phyloP scores from a whole-genome alignment of 2,113 vertebrate genomes.

The Halcyon senegalensis region DNA sequence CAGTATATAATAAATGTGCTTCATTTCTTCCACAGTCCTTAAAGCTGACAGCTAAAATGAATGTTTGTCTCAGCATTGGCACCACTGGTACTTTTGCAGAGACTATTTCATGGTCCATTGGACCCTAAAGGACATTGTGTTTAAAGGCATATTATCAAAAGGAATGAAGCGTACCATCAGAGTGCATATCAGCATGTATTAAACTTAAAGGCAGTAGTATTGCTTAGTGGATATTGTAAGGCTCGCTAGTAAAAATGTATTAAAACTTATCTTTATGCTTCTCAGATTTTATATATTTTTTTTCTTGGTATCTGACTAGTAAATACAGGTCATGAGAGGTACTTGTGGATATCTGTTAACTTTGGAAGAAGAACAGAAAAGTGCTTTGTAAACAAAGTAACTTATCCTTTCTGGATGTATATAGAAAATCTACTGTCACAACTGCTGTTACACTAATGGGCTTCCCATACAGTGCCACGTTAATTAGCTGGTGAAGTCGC shows the following conservation, averaged over 20 bases:
- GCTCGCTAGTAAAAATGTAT: constrained; percentile 1
- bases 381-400: neutral
- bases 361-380: neutral
- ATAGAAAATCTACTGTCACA: neutral
- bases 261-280: constrained; percentile 7
- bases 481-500: neutral
- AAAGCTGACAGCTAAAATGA: constrained; percentile 78
- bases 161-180: constrained; percentile 53
- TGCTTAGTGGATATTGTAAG: constrained; percentile 12
- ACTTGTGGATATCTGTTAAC: neutral
- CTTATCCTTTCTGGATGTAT: neutral
- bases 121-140: constrained; percentile 84
- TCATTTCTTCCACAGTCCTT: constrained; percentile 77
- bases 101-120: constrained; percentile 84
- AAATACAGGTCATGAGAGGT: constrained; percentile 8
- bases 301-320: neutral
- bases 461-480: neutral
- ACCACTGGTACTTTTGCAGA: constrained; percentile 68
- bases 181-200: constrained; percentile 39
- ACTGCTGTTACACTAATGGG: neutral
- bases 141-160: constrained; percentile 77
- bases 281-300: neutral
- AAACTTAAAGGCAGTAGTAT: constrained; percentile 47
- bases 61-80: constrained; percentile 73
- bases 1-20: constrained; percentile 79